Conservation (phyloP, 2,888 invertebrate species). For the Lepidonotus clava region DNA sequence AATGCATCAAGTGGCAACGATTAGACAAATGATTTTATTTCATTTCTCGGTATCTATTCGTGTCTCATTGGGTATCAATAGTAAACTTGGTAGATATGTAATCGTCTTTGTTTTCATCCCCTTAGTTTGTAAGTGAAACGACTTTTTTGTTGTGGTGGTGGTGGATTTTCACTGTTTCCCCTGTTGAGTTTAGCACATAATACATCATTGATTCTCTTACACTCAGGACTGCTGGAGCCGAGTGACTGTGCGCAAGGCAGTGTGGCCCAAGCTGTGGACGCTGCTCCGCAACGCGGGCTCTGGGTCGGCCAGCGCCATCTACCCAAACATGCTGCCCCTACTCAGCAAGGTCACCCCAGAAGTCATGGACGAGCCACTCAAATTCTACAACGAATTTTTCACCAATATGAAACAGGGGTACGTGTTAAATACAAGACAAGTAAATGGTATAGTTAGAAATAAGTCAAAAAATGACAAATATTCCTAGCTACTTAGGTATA, state of each 20-base stretch:
- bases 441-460: no score
- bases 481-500: no score
- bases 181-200: background rate
- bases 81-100: no score
- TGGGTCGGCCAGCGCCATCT: conserved; percentile 88
- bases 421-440: no score
- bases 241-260: conserved; percentile 87
- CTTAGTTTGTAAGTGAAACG: background rate
- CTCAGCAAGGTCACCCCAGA: conserved; percentile 86
- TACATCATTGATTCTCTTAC: background rate
- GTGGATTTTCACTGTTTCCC: background rate
- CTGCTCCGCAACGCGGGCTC: conserved; percentile 87
- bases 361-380: conserved; percentile 66
- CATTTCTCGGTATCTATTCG: no score
- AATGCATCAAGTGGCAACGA: no score
- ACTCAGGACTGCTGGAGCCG: conserved; percentile 86
- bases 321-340: conserved; percentile 88
- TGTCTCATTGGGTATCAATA: no score
- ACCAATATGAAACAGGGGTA: conserved; percentile 86
- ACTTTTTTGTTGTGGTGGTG: background rate
- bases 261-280: conserved; percentile 87
- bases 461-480: no score
- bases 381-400: conserved; percentile 84
- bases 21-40: no score
- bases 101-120: background rate